Evolutionary conservation across 1,140 invertebrate genomes (phyloP).

Genomic region (Drosophila nigromelanica): DNA sequence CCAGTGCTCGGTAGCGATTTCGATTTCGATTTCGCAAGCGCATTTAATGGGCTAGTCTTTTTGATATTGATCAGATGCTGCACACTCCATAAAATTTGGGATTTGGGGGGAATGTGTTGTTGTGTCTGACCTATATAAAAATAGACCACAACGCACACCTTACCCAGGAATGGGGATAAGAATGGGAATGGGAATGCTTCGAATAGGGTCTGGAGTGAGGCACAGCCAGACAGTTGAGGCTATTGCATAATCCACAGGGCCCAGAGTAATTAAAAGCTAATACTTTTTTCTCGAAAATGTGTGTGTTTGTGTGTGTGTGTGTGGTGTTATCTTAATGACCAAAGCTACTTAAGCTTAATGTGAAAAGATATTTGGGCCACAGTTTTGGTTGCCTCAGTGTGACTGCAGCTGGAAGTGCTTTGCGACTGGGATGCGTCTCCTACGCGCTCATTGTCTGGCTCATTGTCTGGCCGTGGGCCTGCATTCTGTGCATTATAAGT

Average conservation of each 20-base stretch:
- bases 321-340: slow-evolving; percentile 61
- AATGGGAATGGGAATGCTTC: slow-evolving; percentile 1
- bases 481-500: slow-evolving; percentile 60
- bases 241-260: slow-evolving; percentile 59
- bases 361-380: slow-evolving; percentile 58
- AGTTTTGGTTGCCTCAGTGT: slow-evolving; percentile 10
- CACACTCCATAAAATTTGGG: slow-evolving; percentile 35
- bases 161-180: slow-evolving; percentile 12
- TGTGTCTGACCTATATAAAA: slow-evolving; percentile 57
- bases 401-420: neutral
- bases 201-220: slow-evolving; percentile 1
- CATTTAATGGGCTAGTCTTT: slow-evolving; percentile 51
- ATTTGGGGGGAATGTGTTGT: slow-evolving; percentile 14
- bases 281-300: neutral
- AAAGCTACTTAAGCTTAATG: slow-evolving; percentile 73
- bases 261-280: slow-evolving; percentile 56
- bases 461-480: slow-evolving; percentile 49
- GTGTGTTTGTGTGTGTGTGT: slow-evolving; percentile 1
- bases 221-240: slow-evolving; percentile 29
- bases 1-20: slow-evolving; percentile 25
- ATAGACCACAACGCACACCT: slow-evolving; percentile 58
- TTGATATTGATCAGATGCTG: slow-evolving; percentile 67
- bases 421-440: slow-evolving; percentile 12
- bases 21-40: slow-evolving; percentile 49
- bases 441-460: slow-evolving; percentile 30